These are phyloP conservation scores for Agonum fuliginosum DNA, from an alignment of 2,888 invertebrate genomes.

Conservation along the genomic window DNA sequence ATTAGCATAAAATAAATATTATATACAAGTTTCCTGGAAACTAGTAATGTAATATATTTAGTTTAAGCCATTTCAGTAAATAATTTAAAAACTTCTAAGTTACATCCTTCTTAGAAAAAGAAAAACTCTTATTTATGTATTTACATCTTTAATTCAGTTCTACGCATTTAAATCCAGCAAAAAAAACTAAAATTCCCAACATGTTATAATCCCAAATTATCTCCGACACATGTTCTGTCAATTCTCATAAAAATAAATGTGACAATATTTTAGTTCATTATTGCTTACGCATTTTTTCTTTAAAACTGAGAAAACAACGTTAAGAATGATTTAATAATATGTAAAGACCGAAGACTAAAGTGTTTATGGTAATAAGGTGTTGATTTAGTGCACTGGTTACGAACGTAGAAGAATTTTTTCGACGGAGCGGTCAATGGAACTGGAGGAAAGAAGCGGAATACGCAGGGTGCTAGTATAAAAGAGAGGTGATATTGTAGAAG, in stretches of 20 bases:
- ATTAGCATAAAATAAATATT: too few species aligned
- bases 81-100: too few species aligned
- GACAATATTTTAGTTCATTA: conserved; percentile 13
- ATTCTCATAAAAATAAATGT: conserved; percentile 38
- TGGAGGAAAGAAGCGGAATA: conserved; percentile 17
- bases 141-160: neutral
- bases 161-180: too few species aligned
- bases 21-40: too few species aligned
- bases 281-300: neutral
- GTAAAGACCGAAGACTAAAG: neutral
- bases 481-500: conserved; percentile 18
- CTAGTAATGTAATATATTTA: too few species aligned
- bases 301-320: conserved; percentile 9
- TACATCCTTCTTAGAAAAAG: neutral
- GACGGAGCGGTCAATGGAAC: conserved; percentile 36
- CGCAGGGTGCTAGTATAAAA: conserved; percentile 48
- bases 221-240: neutral
- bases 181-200: conserved; percentile 8
- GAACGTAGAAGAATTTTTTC: conserved; percentile 33
- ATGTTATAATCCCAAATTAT: conserved; percentile 1
- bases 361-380: conserved; percentile 45
- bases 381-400: neutral
- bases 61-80: too few species aligned
- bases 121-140: conserved; percentile 13
- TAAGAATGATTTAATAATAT: conserved; percentile 49